These are phyloP conservation scores for Trichechus manatus DNA, from an alignment of 2,113 vertebrate genomes.

Conservation along the genomic window DNA sequence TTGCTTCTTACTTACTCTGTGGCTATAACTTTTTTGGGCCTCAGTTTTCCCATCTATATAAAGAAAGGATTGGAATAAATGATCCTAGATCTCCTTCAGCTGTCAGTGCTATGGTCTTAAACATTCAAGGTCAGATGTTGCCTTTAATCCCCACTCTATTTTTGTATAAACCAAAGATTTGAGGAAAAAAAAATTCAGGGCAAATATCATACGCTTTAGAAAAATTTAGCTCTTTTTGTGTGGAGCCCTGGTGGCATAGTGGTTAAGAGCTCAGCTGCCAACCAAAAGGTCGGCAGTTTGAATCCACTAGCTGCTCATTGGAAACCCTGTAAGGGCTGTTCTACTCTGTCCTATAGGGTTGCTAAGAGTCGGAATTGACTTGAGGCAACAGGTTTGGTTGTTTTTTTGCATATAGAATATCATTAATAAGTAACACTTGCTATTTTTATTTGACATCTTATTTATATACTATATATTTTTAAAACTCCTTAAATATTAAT, in stretches of 20 bases:
- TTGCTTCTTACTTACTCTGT: background rate
- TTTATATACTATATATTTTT: conserved; percentile 14
- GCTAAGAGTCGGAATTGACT: too few species aligned
- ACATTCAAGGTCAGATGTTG: background rate
- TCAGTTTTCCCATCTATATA: background rate
- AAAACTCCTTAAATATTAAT: background rate
- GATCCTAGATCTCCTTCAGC: background rate
- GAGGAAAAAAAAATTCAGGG: conserved; percentile 27
- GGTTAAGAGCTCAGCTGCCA: too few species aligned
- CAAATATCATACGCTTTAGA: background rate
- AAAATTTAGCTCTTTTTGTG: background rate
- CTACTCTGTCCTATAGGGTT: too few species aligned
- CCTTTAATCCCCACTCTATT: conserved; percentile 7
- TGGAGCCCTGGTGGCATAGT: too few species aligned
- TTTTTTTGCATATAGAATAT: conserved; percentile 6
- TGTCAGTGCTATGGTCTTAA: conserved; percentile 19
- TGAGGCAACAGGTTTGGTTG: background rate
- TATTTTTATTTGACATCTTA: conserved; percentile 10
- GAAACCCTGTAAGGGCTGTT: too few species aligned
- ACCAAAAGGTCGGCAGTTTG: too few species aligned
- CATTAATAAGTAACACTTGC: background rate
- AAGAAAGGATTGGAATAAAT: background rate
- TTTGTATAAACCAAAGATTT: conserved; percentile 5
- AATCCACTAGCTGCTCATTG: too few species aligned
- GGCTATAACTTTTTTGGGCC: background rate